Base-by-base conservation (phyloP, 1,140 invertebrate species). In the Brachionus manjavacas region DNA sequence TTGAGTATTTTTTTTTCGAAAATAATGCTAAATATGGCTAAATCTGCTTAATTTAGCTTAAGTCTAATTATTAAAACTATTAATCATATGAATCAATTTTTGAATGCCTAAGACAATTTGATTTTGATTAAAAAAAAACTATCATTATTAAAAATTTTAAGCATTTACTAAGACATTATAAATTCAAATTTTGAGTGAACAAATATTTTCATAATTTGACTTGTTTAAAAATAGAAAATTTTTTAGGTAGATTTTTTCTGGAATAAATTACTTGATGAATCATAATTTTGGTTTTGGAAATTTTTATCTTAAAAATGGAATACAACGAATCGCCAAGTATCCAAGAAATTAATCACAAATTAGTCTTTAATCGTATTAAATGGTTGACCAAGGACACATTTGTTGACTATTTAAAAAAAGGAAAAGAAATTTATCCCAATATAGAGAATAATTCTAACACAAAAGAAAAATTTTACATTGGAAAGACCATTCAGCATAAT, bases 291-390 rank as follows among this genome's bases (percentile, higher is more conserved):
- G 2, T 20, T 39, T 72, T 11, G 16, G 11, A 72, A 41, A 4
- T 41, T 72, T n/a, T 31, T 31, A 72, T 4, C 16, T 41, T 8
- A 8, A 28, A 14, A 68, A 72, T 72, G 68, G 68, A 72, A 72
- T 72, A 72, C 35, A 39, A 8, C 4, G 68, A 72, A 41, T 14
- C 68, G 39, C 68, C 68, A 72, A 72, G 68, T 3, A 72, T 72
- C 20, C 68, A 72, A 72, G 68, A 72, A 72, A 72, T 41, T 16
- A 41, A 72, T 16, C 68, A 72, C n/a, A 72, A 72, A 41, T 4
- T 72, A 4, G 35, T 16, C 20, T 72, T 72, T 72, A 39, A 39
- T 16, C 4, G 16, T n/a, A 72, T 72, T 41, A 72, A 72, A 41
- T 72, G 68, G 68, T 72, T 72, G 35, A 72, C 12, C n/a, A 72